Evolutionary conservation across 2,888 invertebrate genomes (phyloP), one percentile per base, ranked within the genome.

Genomic region (Plagiodera versicolora): DNA sequence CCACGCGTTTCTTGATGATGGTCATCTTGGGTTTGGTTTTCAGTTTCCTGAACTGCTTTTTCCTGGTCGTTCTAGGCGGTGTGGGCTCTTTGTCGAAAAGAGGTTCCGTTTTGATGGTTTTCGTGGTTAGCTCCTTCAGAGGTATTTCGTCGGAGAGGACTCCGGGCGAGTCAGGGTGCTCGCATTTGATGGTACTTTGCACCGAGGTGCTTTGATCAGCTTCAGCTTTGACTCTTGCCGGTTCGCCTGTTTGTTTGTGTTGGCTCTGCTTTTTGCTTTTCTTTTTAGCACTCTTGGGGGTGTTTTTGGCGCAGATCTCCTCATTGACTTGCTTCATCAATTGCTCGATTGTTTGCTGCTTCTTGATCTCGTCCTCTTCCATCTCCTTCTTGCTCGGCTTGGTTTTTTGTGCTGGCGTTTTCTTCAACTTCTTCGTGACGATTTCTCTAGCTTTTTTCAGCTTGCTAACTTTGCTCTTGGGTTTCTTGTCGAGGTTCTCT

Each of bases 361-460:
- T 67, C 50, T 63, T 64, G 18, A 64, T 58, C 50, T 64, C 63
- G 75, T 77, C 24, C 76, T 72, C 10, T 74, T 73, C n/a, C 67
- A 69, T 53, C 71, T 71, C 55, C 59, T 32, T 68, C 77, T 76
- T 24, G 73, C 72, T 4, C 73, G 72, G 1, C 64, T 46, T 46
- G n/a, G 24, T 24, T 70, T 72, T 60, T 74, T 76, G 56, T 50
- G 28, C 20, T 35, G 28, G 30, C 24, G n/a, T 5, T 51, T 61
- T 58, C 47, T 24, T 46, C 11, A n/a, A 6, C 24, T 11, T 55
- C 30, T 35, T 48, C 9, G 20, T 18, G 30, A 1, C 28, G 11
- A 35, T 28, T 59, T 56, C 59, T 19, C 45, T 51, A 10, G 48
- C 35, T 63, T 60, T 69, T 49, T 58, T 56, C 50, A 55, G 24